Conservation (phyloP, 2,113 vertebrate species). For the Leptodactylus fuscus region DNA sequence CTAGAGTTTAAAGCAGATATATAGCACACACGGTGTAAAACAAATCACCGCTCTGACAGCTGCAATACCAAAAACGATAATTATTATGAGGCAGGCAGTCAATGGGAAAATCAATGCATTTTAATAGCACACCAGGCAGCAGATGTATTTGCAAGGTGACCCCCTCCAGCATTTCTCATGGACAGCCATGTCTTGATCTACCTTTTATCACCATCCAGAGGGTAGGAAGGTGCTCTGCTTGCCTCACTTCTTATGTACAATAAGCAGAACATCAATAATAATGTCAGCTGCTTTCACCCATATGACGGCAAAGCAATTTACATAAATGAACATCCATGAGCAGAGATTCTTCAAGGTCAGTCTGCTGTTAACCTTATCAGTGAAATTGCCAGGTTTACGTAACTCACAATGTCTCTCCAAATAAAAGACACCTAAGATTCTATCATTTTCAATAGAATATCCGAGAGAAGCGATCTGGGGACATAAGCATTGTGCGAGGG, state of each 20-base stretch:
- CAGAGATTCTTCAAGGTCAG: conserved; percentile 41
- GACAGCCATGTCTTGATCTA: conserved; percentile 32
- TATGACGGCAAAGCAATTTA: background rate
- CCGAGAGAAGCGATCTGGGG: background rate
- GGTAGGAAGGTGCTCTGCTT: conserved; percentile 14
- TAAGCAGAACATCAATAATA: conserved; percentile 49
- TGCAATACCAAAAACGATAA: conserved; percentile 49
- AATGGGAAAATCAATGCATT: conserved; percentile 56
- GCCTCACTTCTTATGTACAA: conserved; percentile 31
- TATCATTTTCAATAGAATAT: background rate
- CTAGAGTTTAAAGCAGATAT: conserved; percentile 37
- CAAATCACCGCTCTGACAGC: conserved; percentile 49
- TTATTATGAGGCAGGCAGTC: conserved; percentile 55
- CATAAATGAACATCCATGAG: conserved; percentile 33
- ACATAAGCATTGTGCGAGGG: background rate
- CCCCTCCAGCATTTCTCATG: conserved; percentile 29
- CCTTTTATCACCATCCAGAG: conserved; percentile 38
- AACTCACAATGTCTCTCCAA: background rate
- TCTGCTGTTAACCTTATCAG: conserved; percentile 15
- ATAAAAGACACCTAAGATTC: background rate
- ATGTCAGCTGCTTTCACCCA: conserved; percentile 36
- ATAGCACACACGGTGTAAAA: conserved; percentile 24
- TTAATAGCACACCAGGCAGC: conserved; percentile 41
- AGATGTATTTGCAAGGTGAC: conserved; percentile 51
- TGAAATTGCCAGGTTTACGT: conserved; percentile 8